Base-by-base conservation (phyloP, 1,140 invertebrate genomes). In the Frieseomelitta varia region DNA sequence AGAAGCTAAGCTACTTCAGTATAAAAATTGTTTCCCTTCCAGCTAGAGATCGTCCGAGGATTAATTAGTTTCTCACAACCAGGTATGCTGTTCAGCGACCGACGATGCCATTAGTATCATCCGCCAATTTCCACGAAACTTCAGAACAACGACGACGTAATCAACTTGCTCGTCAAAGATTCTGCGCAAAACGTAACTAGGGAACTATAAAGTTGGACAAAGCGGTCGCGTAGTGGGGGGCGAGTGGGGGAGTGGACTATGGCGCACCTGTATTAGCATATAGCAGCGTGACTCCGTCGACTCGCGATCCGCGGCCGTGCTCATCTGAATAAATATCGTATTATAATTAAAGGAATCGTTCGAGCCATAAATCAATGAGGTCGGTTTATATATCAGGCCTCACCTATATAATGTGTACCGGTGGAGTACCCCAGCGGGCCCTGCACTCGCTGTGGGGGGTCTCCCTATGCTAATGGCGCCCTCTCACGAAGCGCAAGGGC, bases 271-370 rank as follows among this genome's bases (percentile, higher is more conserved):
- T 87, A 94, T 94, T 93, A 93, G 79, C 93, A 94, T 93, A 93
- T 93, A 94, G 91, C 93, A 94, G 92, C 93, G 93, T 94, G 93
- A 94, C 93, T 94, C 87, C 90, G 85, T 19, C 53, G 81, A 89
- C 39, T 77, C 58, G 88, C 88, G 80, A n/a, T 85, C 84, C 71
- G 79, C 87, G 84, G 80, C 73, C 88, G 82, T 87, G 27, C 92
- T 93, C 93, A 94, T 94, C 93, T 94, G 94, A 94, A 94, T 94
- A 94, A 94, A 94, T 94, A 94, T 94, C 94, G 93, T 94, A 94
- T 94, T 94, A 94, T 94, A 94, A 94, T 94, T 94, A 94, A 94
- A 94, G 92, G 94, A 94, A 94, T 94, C 92, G 93, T 93, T 92
- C 90, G 92, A 92, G 90, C 87, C 92, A 94, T 94, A 94, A 94